Conservation (phyloP, 1,140 invertebrate genomes). For the Euura lappo region DNA sequence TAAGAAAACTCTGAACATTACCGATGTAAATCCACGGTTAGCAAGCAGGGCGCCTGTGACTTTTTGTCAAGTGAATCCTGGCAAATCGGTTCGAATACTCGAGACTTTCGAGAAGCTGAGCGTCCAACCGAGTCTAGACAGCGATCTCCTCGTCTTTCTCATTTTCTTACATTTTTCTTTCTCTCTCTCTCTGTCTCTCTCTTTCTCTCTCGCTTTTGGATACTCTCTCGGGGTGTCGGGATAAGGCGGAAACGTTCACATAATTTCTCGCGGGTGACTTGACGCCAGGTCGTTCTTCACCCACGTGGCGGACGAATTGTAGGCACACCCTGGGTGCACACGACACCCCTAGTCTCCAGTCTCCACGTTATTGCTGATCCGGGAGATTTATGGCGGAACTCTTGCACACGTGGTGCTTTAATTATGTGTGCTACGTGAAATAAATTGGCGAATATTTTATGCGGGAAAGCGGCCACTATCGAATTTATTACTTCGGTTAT, state of each 20-base stretch:
- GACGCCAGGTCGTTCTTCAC: conserved; percentile 51
- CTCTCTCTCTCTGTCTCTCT: conserved; percentile 16
- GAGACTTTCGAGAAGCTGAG: conserved; percentile 34
- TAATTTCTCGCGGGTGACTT: conserved; percentile 51
- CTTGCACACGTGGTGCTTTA: conserved; percentile 58
- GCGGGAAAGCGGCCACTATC: conserved; percentile 22
- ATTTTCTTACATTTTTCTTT: neutral
- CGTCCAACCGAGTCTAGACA: conserved; percentile 43
- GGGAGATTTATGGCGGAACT: conserved; percentile 55
- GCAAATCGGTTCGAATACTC: conserved; percentile 50
- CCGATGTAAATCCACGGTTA: conserved; percentile 45
- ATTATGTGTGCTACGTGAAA: conserved; percentile 53
- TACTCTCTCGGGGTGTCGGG: conserved; percentile 22
- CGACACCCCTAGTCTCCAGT: conserved; percentile 39
- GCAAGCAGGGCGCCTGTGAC: conserved; percentile 26
- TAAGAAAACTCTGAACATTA: conserved; percentile 28
- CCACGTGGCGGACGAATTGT: conserved; percentile 45
- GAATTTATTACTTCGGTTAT: conserved; percentile 15
- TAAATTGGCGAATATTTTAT: conserved; percentile 59
- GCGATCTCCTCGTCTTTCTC: neutral
- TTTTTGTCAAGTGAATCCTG: conserved; percentile 49
- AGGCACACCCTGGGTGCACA: conserved; percentile 41
- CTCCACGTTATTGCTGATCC: conserved; percentile 59
- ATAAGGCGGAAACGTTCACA: conserved; percentile 42
- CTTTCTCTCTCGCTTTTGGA: neutral